Conservation (phyloP, 2,888 invertebrate genomes). For the Prosopocoilus inquinatus region DNA sequence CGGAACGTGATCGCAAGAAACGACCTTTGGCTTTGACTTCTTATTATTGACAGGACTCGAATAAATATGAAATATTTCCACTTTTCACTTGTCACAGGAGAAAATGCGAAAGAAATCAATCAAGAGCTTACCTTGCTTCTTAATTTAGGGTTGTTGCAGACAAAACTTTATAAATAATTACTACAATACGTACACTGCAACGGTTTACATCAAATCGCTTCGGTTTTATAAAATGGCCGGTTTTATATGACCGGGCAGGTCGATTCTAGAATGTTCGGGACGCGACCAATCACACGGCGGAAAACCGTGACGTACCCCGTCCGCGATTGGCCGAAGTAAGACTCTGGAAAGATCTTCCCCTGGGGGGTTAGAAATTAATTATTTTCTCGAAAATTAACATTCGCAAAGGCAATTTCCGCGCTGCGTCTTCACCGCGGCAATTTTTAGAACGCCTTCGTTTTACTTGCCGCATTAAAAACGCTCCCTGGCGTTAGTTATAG, state of each 20-base stretch:
- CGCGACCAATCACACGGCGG: slow-evolving; percentile 7
- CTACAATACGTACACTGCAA: slow-evolving; percentile 20
- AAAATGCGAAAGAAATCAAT: neutral
- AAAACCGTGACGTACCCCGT: neutral
- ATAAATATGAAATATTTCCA: slow-evolving; percentile 4
- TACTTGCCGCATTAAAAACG: too few relatives aligned
- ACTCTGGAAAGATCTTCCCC: too few relatives aligned
- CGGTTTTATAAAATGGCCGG: slow-evolving; percentile 39
- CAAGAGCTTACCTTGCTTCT: slow-evolving; percentile 7
- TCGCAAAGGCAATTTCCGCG: too few relatives aligned
- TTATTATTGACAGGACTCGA: neutral
- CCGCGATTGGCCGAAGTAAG: slow-evolving; percentile 7
- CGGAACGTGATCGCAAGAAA: neutral
- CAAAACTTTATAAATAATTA: slow-evolving; percentile 38
- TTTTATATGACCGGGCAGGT: slow-evolving; percentile 42
- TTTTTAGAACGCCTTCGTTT: too few relatives aligned
- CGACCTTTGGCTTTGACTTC: slow-evolving; percentile 7
- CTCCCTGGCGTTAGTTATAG: too few relatives aligned
- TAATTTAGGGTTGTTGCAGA: slow-evolving; percentile 36
- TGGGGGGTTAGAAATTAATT: too few relatives aligned
- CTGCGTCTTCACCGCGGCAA: too few relatives aligned
- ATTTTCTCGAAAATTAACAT: too few relatives aligned
- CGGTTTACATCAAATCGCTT: slow-evolving; percentile 40
- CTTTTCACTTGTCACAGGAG: neutral
- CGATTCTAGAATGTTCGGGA: slow-evolving; percentile 45